phyloP scores from a whole-genome alignment of 2,797 vertebrate genomes.

The Oreonectes daqikongensis region DNA sequence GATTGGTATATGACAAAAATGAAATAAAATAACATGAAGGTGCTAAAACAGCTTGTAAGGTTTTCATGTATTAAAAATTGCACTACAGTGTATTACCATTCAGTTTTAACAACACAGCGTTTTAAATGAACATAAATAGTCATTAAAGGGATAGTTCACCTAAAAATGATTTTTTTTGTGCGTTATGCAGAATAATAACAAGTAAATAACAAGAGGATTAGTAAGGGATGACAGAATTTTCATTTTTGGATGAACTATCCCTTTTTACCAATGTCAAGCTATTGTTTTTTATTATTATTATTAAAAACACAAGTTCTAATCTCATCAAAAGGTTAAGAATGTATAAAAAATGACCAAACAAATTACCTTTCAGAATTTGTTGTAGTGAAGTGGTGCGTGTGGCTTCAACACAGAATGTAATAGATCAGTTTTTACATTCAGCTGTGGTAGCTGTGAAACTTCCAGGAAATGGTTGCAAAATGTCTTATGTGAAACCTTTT shows the following conservation, averaged over 20 bases:
- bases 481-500: not conserved
- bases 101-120: too few relatives aligned
- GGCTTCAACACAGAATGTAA: not conserved
- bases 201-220: too few relatives aligned
- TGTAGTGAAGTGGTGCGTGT: not conserved
- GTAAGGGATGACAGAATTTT: too few relatives aligned
- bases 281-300: too few relatives aligned
- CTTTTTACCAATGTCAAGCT: too few relatives aligned
- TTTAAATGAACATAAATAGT: not conserved
- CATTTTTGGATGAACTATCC: too few relatives aligned
- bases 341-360: not conserved
- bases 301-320: not conserved
- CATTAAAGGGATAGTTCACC: too few relatives aligned
- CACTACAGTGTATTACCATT: not conserved
- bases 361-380: constrained; percentile 6
- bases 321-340: not conserved
- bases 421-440: not conserved
- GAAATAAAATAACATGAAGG: too few relatives aligned
- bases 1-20: too few relatives aligned
- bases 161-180: too few relatives aligned
- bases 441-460: not conserved
- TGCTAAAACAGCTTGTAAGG: too few relatives aligned
- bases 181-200: too few relatives aligned
- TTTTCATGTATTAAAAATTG: not conserved
- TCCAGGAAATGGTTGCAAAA: constrained; percentile 24